These are phyloP conservation scores for Metallyticus violacea DNA, from an alignment of 2,888 invertebrate genomes.

Conservation along the genomic window DNA sequence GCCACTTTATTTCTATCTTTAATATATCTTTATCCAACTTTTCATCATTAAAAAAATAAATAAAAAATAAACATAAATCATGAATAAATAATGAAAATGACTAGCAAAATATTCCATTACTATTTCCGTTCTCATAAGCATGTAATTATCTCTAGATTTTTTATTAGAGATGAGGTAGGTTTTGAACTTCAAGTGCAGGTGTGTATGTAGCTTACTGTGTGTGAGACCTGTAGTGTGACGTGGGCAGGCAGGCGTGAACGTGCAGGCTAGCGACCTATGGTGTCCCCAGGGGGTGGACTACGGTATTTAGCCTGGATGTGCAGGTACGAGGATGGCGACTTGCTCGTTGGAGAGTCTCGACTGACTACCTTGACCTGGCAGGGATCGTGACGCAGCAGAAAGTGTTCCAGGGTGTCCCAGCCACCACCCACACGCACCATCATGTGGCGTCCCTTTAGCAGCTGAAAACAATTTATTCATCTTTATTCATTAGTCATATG, in stretches of 20 bases:
- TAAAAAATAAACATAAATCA: no score
- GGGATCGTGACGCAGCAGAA: slow-evolving; percentile 83
- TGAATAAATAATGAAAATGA: no score
- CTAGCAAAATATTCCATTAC: no score
- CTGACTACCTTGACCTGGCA: slow-evolving; percentile 58
- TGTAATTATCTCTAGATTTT: no score
- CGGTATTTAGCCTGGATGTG: slow-evolving; percentile 72
- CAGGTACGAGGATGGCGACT: slow-evolving; percentile 51
- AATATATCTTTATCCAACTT: no score
- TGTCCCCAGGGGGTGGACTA: slow-evolving; percentile 43
- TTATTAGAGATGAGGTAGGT: background rate
- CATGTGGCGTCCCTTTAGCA: slow-evolving; percentile 88
- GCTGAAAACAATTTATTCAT: slow-evolving; percentile 54
- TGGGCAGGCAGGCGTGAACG: slow-evolving; percentile 1
- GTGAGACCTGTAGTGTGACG: background rate
- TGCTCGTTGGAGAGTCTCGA: slow-evolving; percentile 46
- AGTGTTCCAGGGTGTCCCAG: slow-evolving; percentile 92
- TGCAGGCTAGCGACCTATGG: slow-evolving; percentile 24
- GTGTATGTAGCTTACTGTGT: background rate
- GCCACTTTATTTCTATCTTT: no score
- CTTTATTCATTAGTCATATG: no score
- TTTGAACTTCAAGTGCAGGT: background rate
- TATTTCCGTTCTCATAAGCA: no score
- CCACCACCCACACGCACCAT: slow-evolving; percentile 94
- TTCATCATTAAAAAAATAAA: no score